phyloP scores from a whole-genome alignment of 2,888 invertebrate species.

The Autographa pulchrina region DNA sequence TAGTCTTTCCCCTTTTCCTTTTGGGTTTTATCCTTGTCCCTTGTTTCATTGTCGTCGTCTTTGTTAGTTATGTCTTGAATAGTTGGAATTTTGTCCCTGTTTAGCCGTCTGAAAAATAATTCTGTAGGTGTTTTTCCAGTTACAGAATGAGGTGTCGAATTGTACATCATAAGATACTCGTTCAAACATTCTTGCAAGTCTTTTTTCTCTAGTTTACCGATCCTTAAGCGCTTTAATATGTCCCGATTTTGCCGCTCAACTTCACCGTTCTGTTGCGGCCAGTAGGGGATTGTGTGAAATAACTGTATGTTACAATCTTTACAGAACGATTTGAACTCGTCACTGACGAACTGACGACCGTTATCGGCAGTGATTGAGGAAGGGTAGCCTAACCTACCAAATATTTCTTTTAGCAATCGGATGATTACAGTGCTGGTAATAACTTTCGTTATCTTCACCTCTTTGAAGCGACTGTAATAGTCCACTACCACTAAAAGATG shows the following conservation, averaged over 20 bases:
- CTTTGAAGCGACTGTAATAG: slow-evolving; percentile 52
- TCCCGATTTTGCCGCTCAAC: slow-evolving; percentile 62
- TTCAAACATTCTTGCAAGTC: slow-evolving; percentile 45
- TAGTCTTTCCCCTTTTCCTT: slow-evolving; percentile 56
- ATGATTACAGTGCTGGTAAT: slow-evolving; percentile 42
- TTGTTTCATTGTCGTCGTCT: slow-evolving; percentile 38
- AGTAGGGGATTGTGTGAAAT: slow-evolving; percentile 53
- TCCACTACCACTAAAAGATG: slow-evolving; percentile 50
- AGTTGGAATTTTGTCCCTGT: slow-evolving; percentile 54
- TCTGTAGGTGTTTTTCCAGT: slow-evolving; percentile 58
- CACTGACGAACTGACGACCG: slow-evolving; percentile 52
- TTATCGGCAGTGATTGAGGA: slow-evolving; percentile 51
- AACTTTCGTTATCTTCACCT: slow-evolving; percentile 34
- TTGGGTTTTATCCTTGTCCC: slow-evolving; percentile 43
- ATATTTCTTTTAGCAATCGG: slow-evolving; percentile 45
- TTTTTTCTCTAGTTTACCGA: slow-evolving; percentile 38
- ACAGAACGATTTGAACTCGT: slow-evolving; percentile 47
- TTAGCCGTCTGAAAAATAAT: slow-evolving; percentile 43
- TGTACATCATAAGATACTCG: slow-evolving; percentile 59
- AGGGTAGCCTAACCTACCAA: slow-evolving; percentile 50
- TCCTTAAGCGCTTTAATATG: slow-evolving; percentile 56
- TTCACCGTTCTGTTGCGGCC: slow-evolving; percentile 61
- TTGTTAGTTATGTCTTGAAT: slow-evolving; percentile 16
- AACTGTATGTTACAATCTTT: slow-evolving; percentile 40
- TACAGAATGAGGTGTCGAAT: slow-evolving; percentile 50